Evolutionary conservation across 2,888 invertebrate genomes (phyloP), one percentile per base, ranked within the genome.

Genomic region (Trichogramma evanescens): DNA sequence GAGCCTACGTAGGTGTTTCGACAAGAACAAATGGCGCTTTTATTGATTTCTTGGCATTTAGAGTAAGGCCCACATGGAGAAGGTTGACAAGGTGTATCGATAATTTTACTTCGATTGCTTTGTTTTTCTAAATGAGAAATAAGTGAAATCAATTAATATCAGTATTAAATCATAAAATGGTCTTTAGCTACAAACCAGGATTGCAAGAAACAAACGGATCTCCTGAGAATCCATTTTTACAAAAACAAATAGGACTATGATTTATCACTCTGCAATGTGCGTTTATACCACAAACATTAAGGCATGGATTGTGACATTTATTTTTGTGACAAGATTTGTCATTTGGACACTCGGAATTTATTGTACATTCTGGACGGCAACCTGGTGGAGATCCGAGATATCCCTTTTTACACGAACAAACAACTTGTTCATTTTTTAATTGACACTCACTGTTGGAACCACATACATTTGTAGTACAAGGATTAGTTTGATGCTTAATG

Each of bases 21-120:
- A 74, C 92, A 93, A 50, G 85, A 87, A 73, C 91, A 92, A 8
- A 85, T 86, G 4, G 89, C 88, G 70, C 87, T 87, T 39, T 83
- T 82, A 71, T 89, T 88, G 44, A 83, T 79, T 69, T 86, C 85
- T 45, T 84, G 83, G 72, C 91, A 91, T 67, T 86, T 79, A 60
- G 89, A 88, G 71, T 91, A 90, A 41, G 89, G 82, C 45, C 89
- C 89, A 75, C 89, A 90, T 3, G 88, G 88, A 59, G 85, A 84
- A 50, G 88, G 89, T 61, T 80, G 74, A 69, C 89, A 89, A 3
- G 88, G 88, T 7, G 26, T 26, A 26, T 26, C 26, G 26, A 26
- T 26, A 26, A 26, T 26, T 26, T 26, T 2, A 26, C 26, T 26
- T 26, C 26, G 26, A 26, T 26, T 26, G 26, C 26, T 26, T 26